phyloP scores from a whole-genome alignment of 2,113 vertebrate species.

The Syrrhaptes paradoxus region DNA sequence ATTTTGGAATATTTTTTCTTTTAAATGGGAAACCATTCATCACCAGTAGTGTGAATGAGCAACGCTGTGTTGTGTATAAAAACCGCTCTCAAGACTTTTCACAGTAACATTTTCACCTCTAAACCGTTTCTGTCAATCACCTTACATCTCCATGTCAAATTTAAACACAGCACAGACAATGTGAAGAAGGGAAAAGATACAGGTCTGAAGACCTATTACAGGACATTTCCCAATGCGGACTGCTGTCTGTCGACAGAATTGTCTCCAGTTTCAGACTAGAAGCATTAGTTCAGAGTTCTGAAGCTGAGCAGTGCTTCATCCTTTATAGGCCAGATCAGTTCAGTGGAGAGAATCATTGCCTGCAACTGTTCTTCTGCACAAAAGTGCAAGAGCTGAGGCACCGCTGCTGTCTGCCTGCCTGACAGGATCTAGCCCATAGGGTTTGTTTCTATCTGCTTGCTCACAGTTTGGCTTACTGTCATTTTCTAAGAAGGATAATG shows the following conservation, averaged over 20 bases:
- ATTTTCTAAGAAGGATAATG: background rate
- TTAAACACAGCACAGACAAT: background rate
- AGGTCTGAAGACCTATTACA: background rate
- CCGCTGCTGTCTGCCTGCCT: background rate
- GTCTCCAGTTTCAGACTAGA: background rate
- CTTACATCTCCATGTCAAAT: background rate
- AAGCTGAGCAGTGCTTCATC: background rate
- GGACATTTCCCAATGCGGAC: accelerated
- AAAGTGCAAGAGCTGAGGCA: background rate
- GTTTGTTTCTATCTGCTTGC: background rate
- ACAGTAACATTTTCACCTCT: background rate
- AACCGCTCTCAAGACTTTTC: background rate
- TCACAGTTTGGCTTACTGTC: background rate
- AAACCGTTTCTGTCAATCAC: background rate
- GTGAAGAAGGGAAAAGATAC: background rate
- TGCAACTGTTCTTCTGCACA: background rate
- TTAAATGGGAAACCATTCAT: background rate
- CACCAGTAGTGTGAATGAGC: background rate
- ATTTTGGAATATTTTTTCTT: background rate
- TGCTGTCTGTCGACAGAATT: accelerated
- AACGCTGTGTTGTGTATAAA: accelerated
- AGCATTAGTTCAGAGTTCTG: background rate
- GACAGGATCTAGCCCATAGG: background rate
- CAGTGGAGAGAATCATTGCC: background rate
- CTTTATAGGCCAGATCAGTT: background rate